phyloP scores from a whole-genome alignment of 2,113 vertebrate species.

The Nipponia nippon region DNA sequence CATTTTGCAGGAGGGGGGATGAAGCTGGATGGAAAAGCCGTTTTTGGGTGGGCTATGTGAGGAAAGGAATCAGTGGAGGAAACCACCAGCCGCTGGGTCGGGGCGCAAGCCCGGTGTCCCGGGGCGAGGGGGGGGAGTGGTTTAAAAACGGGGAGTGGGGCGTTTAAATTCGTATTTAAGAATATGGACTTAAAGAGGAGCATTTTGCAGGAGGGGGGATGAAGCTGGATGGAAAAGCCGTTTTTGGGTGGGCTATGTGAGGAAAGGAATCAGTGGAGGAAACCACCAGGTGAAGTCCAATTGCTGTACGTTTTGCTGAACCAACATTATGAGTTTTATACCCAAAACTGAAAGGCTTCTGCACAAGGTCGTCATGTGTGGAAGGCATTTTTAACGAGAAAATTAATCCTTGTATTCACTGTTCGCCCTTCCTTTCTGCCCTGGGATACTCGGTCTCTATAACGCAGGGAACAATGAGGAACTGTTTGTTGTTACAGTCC shows the following conservation, averaged over 20 bases:
- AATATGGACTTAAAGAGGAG: neutral
- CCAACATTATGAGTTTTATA: neutral
- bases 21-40: too few species aligned
- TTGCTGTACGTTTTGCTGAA: neutral
- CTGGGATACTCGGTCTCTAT: neutral
- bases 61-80: too few species aligned
- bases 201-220: neutral
- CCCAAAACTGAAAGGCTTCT: neutral
- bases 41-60: too few species aligned
- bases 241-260: neutral
- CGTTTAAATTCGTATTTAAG: fast-evolving
- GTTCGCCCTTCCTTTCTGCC: neutral
- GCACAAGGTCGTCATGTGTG: neutral
- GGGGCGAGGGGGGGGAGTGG: neutral
- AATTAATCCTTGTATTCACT: neutral
- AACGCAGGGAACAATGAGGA: neutral
- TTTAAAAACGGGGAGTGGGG: neutral
- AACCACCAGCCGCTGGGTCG: too few species aligned
- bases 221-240: neutral
- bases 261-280: neutral
- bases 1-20: too few species aligned
- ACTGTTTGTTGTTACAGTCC: neutral
- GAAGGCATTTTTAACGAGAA: neutral
- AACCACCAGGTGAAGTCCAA: neutral
- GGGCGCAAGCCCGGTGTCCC: too few species aligned